Evolutionary conservation across 2,113 vertebrate species (phyloP), one percentile per base, ranked within the genome.

Genomic region (Propithecus coquereli): DNA sequence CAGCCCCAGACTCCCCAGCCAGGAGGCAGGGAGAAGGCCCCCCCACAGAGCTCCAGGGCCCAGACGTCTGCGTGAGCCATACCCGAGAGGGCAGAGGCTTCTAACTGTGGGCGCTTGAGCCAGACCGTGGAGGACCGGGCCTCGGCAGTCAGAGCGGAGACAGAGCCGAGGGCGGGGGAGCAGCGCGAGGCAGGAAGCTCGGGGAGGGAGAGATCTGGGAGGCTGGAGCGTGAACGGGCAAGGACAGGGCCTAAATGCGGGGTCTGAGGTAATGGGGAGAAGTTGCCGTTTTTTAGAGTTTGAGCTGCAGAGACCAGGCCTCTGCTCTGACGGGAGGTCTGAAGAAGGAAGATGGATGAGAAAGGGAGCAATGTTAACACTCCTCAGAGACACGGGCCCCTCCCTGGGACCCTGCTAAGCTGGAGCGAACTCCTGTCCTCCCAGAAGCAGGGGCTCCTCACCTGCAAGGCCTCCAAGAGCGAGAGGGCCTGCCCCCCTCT

Each of bases 101-200:
- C 54, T 22, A 2, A 34, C n/a, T 34, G 57, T 20, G 54, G 68
- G 8, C 0, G 0, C 40, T 18, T 18, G 76, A 52, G 63, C 32
- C 30, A 7, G 52, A 50, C 27, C 76, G 17, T 8, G 23, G 27
- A 0, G 34, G 43, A 22, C 32, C 66, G 25, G 77, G 34, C 4
- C 20, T 32, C 9, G 9, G 8, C 14, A 22, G 52, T 14, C 47
- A 47, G 50, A 34, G 25, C 25, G 61, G 65, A 96, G 47, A 86
- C 50, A 32, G 77, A 66, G 70, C 17, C 0, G 30, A 0, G 0
- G 27, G n/a, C 1, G 0, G 52, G 45, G 23, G 43, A 37, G 43
- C 3, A 17, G 52, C 1, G 1, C 2, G 1, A 47, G 37, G 13
- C 6, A 0, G 8, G 57, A n/a, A 18, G 14, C 6, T 68, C 23